Percentiles rank a stretch among this genome's conserved stretches.
These are phyloP conservation scores for Clarias magur DNA, from an alignment of 2,113 vertebrate genomes.

Conservation along the genomic window DNA sequence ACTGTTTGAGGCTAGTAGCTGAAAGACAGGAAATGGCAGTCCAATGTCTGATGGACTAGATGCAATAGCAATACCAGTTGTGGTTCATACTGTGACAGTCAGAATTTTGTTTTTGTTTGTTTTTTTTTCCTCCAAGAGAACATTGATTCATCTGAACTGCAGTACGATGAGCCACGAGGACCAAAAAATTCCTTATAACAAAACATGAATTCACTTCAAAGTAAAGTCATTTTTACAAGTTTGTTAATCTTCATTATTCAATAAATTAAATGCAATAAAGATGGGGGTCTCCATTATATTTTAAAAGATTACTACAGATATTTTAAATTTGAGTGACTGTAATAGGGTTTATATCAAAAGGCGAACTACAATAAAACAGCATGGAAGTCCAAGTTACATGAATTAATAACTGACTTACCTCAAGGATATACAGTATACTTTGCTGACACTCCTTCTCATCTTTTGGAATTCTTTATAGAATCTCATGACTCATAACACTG, in stretches of 20 bases:
- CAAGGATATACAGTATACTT: neutral
- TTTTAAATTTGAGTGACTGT: neutral
- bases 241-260: neutral
- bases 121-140: neutral
- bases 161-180: neutral
- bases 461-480: neutral
- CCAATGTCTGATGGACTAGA: neutral
- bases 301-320: neutral
- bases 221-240: neutral
- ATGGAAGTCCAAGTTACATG: neutral
- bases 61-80: neutral
- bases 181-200: neutral
- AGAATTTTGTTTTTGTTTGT: neutral
- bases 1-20: neutral
- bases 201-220: neutral
- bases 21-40: slow-evolving; percentile 6
- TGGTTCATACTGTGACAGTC: neutral
- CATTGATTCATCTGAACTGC: neutral
- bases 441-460: neutral
- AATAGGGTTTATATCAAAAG: neutral
- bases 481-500: neutral
- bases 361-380: neutral
- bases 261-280: neutral
- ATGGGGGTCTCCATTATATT: neutral
- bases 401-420: neutral